Base-by-base conservation (phyloP, 1,140 invertebrate genomes). In the Cotesia typhae region DNA sequence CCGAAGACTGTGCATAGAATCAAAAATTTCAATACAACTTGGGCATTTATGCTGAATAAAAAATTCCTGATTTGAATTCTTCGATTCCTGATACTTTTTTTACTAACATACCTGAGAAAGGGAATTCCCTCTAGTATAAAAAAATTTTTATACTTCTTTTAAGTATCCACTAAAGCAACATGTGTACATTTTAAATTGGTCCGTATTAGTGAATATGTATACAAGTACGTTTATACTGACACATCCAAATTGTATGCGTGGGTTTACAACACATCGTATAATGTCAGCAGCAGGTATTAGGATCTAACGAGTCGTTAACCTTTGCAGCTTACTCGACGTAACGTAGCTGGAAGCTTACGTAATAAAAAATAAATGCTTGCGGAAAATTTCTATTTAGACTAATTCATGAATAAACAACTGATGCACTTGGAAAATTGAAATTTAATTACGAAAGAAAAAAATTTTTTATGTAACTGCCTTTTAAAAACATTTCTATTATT, bases 221-320 rank as follows among this genome's bases (percentile, higher is more conserved):
- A 17, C 17, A 63, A 63, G 35, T 63, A 63, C 7, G 35, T 12
- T n/a, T 52, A 66, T 17, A 67, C 53, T 7, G 14, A 17, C 20
- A 20, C 28, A 17, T 60, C 14, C 9, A 14, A 17, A 10, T 0
- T 9, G 47, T 51, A 55, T 67, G 66, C 66, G 66, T 67, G 66
- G 66, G 66, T 67, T 53, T 67, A 67, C 66, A 67, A 55, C 66
- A 51, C 66, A 67, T 7, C 51, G 66, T 52, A 55, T 67, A 67
- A 67, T 67, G 66, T 55, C 66, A 53, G 66, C 66, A 38, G 14
- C 59, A 67, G 78, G 76, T 79, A 79, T 75, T 78, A 72, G 76
- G 73, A 72, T 69, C 78, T 80, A 79, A 80, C 79, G 79, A 80
- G 79, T 74, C 71, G 67, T 55, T 74, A 71, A 79, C 79, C 74